Conservation (phyloP, 2,113 vertebrate species). For the Vulpes vulpes region DNA sequence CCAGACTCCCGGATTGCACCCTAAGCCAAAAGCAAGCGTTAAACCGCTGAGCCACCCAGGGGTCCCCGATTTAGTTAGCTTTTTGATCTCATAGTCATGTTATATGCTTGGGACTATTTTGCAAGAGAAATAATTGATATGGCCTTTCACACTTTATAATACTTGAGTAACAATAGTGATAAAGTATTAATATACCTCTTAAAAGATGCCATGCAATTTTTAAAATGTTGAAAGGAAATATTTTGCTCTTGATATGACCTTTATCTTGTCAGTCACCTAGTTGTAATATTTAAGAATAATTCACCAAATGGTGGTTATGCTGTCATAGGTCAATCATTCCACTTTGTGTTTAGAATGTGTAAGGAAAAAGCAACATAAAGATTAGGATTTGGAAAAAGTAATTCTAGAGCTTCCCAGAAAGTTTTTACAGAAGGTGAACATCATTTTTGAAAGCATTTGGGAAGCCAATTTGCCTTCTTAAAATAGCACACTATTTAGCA, state of each 20-base stretch:
- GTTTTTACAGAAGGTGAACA: background rate
- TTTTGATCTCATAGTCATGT: background rate
- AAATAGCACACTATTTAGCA: background rate
- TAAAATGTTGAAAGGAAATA: constrained; percentile 12
- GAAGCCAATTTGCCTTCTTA: background rate
- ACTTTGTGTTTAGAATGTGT: background rate
- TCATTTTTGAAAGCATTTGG: background rate
- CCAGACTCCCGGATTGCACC: no score
- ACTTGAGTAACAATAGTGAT: constrained; percentile 50
- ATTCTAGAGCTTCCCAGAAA: background rate
- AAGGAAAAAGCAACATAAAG: background rate
- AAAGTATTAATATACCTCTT: constrained; percentile 64
- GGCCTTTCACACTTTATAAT: constrained; percentile 38
- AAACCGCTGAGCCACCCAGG: no score
- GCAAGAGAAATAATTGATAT: background rate
- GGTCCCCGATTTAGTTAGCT: background rate
- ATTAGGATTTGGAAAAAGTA: background rate
- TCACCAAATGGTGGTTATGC: background rate
- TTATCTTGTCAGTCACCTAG: background rate
- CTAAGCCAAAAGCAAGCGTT: no score
- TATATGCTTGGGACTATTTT: background rate
- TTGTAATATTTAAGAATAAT: background rate
- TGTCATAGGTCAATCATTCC: background rate
- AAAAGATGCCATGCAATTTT: background rate
- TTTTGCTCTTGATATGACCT: background rate